Conservation (phyloP, 2,888 invertebrate species). For the Brenthis daphne region DNA sequence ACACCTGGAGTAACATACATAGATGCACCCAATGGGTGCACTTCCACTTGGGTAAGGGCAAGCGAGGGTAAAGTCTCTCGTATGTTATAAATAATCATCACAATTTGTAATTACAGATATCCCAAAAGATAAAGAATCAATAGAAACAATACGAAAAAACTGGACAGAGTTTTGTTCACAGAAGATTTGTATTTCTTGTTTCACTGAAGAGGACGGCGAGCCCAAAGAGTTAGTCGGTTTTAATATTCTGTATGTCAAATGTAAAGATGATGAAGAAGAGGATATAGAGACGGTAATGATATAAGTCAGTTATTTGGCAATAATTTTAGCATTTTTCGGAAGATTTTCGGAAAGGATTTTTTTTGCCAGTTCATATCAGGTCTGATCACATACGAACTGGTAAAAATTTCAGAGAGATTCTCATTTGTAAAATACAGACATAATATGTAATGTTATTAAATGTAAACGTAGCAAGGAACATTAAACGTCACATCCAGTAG, state of each 20-base stretch:
- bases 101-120: conserved; percentile 49
- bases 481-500: no score
- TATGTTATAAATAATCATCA: neutral
- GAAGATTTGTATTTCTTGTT: conserved; percentile 59
- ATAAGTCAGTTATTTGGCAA: neutral
- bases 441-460: no score
- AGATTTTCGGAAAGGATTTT: no score
- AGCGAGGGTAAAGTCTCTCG: no score
- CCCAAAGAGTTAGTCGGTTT: conserved; percentile 61
- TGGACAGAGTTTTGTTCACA: conserved; percentile 57
- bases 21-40: no score
- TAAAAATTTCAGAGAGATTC: no score
- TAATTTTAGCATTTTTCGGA: no score
- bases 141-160: conserved; percentile 56
- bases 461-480: no score
- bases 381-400: no score
- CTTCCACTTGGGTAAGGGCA: no score
- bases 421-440: no score
- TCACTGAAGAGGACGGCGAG: conserved; percentile 56
- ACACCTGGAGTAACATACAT: neutral
- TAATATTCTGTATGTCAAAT: conserved; percentile 59
- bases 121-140: conserved; percentile 54
- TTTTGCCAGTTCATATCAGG: no score
- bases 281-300: conserved; percentile 54
- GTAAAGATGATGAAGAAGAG: conserved; percentile 56